phyloP scores from a whole-genome alignment of 1,140 invertebrate genomes.

The Drosophila tristis region DNA sequence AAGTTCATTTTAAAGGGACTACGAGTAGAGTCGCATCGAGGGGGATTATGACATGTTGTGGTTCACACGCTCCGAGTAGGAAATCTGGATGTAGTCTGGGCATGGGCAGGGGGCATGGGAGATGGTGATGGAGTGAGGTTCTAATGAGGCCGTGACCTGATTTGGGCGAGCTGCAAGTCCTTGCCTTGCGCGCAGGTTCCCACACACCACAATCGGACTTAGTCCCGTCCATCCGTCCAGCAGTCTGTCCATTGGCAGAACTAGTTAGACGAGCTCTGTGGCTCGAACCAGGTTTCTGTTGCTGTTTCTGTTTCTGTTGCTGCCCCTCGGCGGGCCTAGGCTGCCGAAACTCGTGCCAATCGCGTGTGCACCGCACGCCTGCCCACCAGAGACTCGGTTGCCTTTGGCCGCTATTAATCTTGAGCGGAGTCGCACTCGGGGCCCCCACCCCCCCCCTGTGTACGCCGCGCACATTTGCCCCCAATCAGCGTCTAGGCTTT shows the following conservation, averaged over 20 bases:
- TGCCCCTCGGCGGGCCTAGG: conserved; percentile 11
- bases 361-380: conserved; percentile 80
- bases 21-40: conserved; percentile 42
- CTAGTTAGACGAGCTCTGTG: conserved; percentile 64
- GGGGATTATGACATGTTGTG: conserved; percentile 78
- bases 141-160: conserved; percentile 79
- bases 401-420: conserved; percentile 73
- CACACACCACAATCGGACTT: conserved; percentile 47
- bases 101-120: conserved; percentile 3
- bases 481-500: conserved; percentile 78
- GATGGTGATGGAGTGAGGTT: conserved; percentile 39
- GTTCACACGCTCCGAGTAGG: conserved; percentile 66
- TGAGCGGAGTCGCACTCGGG: conserved; percentile 50
- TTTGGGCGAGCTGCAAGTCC: conserved; percentile 55
- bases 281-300: conserved; percentile 43
- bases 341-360: conserved; percentile 79
- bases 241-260: conserved; percentile 35
- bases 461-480: conserved; percentile 70
- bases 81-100: too few species aligned
- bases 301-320: conserved; percentile 1
- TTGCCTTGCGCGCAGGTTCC: conserved; percentile 56
- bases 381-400: conserved; percentile 53
- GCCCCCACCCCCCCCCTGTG: not conserved
- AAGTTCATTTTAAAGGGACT: conserved; percentile 73
- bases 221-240: not conserved